phyloP scores from a whole-genome alignment of 2,888 invertebrate genomes.

The Willowsia nigromaculata region DNA sequence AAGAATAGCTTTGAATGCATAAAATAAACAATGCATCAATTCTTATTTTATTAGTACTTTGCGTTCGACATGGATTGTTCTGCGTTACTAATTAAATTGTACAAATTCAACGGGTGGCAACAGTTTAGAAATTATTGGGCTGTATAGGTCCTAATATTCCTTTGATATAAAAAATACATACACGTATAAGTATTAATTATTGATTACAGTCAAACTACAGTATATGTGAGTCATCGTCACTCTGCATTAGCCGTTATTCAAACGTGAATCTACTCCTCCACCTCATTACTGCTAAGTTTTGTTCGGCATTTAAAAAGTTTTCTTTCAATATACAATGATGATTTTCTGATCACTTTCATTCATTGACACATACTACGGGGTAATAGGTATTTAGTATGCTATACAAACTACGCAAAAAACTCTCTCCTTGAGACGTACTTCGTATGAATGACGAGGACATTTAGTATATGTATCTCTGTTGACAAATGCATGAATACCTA shows the following conservation, averaged over 20 bases:
- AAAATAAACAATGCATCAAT: slow-evolving; percentile 20
- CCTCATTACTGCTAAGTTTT: slow-evolving; percentile 49
- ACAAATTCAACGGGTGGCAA: slow-evolving; percentile 14
- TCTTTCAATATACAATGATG: slow-evolving; percentile 16
- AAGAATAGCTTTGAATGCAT: neutral
- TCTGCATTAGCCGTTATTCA: neutral
- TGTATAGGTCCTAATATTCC: neutral
- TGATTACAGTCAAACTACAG: neutral
- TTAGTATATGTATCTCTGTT: neutral
- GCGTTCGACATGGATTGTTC: slow-evolving; percentile 25
- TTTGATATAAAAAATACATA: neutral
- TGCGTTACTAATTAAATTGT: slow-evolving; percentile 58
- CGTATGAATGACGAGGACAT: slow-evolving; percentile 30
- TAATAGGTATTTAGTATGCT: neutral
- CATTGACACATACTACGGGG: slow-evolving; percentile 5
- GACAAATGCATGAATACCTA: neutral
- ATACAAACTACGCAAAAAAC: slow-evolving; percentile 4
- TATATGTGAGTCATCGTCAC: neutral
- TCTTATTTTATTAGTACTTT: neutral
- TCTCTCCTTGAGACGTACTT: slow-evolving; percentile 53
- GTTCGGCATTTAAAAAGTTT: slow-evolving; percentile 47
- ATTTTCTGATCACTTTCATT: slow-evolving; percentile 62
- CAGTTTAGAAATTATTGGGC: slow-evolving; percentile 28
- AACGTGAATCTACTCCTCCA: neutral
- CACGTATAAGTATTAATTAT: neutral